Evolutionary conservation across 2,113 vertebrate genomes (phyloP), one percentile per base, ranked within the genome.

Genomic region (Romanogobio albipinnatus): DNA sequence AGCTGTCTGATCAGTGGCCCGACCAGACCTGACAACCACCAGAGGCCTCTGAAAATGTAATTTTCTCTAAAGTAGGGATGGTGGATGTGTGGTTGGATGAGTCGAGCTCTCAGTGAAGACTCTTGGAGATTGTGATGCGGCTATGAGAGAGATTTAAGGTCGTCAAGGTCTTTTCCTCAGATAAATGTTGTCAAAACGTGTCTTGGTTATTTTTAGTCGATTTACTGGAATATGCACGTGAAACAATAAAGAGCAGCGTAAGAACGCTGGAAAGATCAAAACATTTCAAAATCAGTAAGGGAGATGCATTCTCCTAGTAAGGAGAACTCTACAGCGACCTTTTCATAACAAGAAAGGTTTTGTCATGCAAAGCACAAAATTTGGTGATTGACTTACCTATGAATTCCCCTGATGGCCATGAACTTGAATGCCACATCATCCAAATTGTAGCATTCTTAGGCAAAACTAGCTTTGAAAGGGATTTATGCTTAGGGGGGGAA

Each of bases 1-100:
- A 79, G 75, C 75, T 88, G 87, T 83, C 75, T 88, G 80, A 71
- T 83, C 80, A 83, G 24, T 85, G 84, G 66, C 66, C 74, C 75
- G 59, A 82, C 74, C 74, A 85, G 75, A 51, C 84, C 81, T 59
- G 36, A 85, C 74, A 76, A 85, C 66, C 56, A 83, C 64, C 58
- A 85, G 84, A 75, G 84, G 45, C 47, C 80, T 79, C 74, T 58
- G 26, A 58, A 83, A 39, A 79, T 43, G 74, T 85, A 79, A 85
- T 36, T 43, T 88, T 33, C 78, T 85, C 64, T 76, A 47, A 82
- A 78, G 14, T 11, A 77, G 36, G 29, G 39, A 73, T 76, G 29
- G 19, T 53, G 76, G 33, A 82, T 45, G 62, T 82, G 53, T 51
- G 73, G 14, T 43, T 61, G 53, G 14, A 33, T 76, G 39, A 53